Evolutionary conservation across 2,113 vertebrate genomes (phyloP).

Genomic region (Periophthalmodon schlosseri): DNA sequence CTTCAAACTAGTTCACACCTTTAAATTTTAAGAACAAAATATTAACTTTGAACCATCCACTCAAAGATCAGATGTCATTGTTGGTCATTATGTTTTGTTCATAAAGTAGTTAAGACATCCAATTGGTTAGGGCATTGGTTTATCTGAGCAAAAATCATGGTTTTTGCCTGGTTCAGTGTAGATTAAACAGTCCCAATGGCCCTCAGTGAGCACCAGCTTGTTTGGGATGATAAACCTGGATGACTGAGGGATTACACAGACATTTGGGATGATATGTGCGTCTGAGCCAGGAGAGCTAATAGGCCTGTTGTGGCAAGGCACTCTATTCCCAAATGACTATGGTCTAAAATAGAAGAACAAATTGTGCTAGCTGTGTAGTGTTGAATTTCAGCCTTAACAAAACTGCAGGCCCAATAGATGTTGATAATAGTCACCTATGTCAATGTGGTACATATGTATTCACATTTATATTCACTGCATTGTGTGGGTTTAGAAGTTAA

Average conservation of each 20-base stretch:
- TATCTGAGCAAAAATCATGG: background rate
- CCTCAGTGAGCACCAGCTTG: slow-evolving; percentile 29
- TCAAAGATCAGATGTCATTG: too few species aligned
- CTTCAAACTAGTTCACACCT: too few species aligned
- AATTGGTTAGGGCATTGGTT: background rate
- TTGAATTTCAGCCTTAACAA: slow-evolving; percentile 21
- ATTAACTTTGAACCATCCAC: too few species aligned
- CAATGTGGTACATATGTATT: background rate
- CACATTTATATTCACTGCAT: background rate
- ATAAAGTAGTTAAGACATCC: background rate
- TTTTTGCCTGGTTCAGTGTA: slow-evolving; percentile 3
- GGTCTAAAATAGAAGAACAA: slow-evolving; percentile 50
- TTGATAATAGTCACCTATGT: background rate
- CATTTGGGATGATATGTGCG: slow-evolving; percentile 26
- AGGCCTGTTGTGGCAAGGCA: slow-evolving; percentile 16
- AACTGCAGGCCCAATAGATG: slow-evolving; percentile 3
- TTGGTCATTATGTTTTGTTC: background rate
- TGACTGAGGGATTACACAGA: too few species aligned
- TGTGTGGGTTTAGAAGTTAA: slow-evolving; percentile 44
- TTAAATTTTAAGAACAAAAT: too few species aligned
- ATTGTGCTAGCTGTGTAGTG: slow-evolving; percentile 36
- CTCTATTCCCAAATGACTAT: slow-evolving; percentile 17
- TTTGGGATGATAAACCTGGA: slow-evolving; percentile 19
- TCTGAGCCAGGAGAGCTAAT: slow-evolving; percentile 38
- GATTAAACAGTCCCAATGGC: slow-evolving; percentile 14